Base-by-base conservation (phyloP, 2,888 invertebrate genomes). In the Lamellibrachia columna region DNA sequence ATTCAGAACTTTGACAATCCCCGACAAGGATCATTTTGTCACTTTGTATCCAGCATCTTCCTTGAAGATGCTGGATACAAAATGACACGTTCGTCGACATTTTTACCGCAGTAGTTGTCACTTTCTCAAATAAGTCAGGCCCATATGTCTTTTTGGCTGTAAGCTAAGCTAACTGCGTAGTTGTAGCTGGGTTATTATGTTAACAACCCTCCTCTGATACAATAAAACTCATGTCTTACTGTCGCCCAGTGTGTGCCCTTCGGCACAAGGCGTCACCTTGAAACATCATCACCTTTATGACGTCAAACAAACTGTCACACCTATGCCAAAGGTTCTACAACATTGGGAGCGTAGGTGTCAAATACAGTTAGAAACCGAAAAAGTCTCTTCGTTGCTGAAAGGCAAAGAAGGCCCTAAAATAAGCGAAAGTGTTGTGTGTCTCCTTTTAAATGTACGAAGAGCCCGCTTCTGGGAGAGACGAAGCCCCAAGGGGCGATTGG, bases 261-360 rank as follows among this genome's bases (percentile, higher is more conserved):
- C 75, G 75, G 75, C 75, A 75, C 75, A 75, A 75, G 75, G 75
- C 75, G 75, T 75, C 75, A 22, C 75, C 75, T 75, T 75, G 75
- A 75, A 75, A 75, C 22, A 75, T 22, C 22, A 75, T 22, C 6
- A 75, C 6, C 75, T 11, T 75, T 22, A 15, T 75, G 75, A 75
- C 75, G 75, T 75, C 75, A 75, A 75, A 75, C 75, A 75, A 75
- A 75, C 22, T 22, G n/a, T 15, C 22, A n/a, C 75, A 75, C 75
- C 15, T 75, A 22, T 15, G 75, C 22, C 75, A 55, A 7, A 75
- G n/a, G 3, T 22, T 22, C 15, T 22, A 22, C 22, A 75, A 15
- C 75, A 75, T 15, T 75, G 22, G n/a, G 11, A 22, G 6, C 22
- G 22, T 6, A 22, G n/a, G 15, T 75, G 75, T 75, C 22, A 15